A percentile compares a stretch with the other conserved stretches of the same genome.
These are phyloP conservation scores for Platynereis dumerilii DNA, from an alignment of 2,888 invertebrate genomes.

Conservation along the genomic window DNA sequence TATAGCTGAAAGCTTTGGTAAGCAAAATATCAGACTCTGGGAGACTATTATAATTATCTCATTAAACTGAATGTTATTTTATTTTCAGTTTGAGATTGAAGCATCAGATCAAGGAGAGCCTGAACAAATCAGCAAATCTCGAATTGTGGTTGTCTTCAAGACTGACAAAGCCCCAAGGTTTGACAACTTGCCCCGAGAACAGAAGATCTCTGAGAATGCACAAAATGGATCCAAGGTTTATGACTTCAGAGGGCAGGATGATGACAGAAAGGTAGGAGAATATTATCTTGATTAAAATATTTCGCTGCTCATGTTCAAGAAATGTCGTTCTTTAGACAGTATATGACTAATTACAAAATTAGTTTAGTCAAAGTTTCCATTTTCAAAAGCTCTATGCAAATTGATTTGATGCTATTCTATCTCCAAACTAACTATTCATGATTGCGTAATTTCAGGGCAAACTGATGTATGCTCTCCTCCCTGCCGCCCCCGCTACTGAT, in stretches of 20 bases:
- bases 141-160: slow-evolving; percentile 44
- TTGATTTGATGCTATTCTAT: too few species aligned
- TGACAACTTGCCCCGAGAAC: slow-evolving; percentile 33
- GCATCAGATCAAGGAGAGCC: slow-evolving; percentile 49
- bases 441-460: slow-evolving; percentile 24
- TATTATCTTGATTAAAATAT: not conserved
- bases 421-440: too few species aligned
- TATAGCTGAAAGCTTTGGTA: not conserved
- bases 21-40: too few species aligned
- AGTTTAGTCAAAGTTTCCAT: too few species aligned
- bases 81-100: slow-evolving; percentile 46
- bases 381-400: too few species aligned
- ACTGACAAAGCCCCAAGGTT: slow-evolving; percentile 39
- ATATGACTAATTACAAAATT: too few species aligned
- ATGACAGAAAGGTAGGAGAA: slow-evolving; percentile 30
- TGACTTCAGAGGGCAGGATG: slow-evolving; percentile 33
- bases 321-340: too few species aligned
- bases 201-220: slow-evolving; percentile 35
- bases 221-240: slow-evolving; percentile 32
- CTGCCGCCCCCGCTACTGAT: slow-evolving; percentile 35
- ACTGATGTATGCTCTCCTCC: slow-evolving; percentile 13
- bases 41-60: too few species aligned
- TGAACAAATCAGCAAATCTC: slow-evolving; percentile 41
- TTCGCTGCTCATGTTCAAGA: too few species aligned
- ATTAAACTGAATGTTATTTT: too few species aligned